Percentiles rank a stretch among this genome's conserved stretches.
Evolutionary conservation across 1,140 invertebrate species (phyloP).

Genomic region (Eulimnadia texana): DNA sequence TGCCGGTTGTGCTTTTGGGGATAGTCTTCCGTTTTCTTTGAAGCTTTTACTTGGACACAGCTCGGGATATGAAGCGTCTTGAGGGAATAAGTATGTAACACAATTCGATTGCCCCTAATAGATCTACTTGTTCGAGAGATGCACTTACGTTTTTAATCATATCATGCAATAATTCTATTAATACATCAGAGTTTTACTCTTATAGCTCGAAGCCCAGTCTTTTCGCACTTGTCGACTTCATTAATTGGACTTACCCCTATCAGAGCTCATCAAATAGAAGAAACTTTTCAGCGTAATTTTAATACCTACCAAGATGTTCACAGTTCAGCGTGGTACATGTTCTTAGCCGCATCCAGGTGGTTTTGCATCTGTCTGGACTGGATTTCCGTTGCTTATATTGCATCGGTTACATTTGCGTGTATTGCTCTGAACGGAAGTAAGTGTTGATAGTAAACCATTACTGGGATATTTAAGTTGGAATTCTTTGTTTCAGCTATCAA

Average conservation of each 20-base stretch:
- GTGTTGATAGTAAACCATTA: not conserved
- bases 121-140: not conserved
- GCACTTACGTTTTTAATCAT: conserved; percentile 25
- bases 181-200: no score
- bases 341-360: conserved; percentile 58
- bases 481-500: not conserved
- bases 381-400: conserved; percentile 54
- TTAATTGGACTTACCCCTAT: conserved; percentile 40
- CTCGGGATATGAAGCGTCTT: conserved; percentile 68
- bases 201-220: conserved; percentile 41
- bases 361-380: conserved; percentile 70
- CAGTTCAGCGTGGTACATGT: conserved; percentile 44
- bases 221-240: conserved; percentile 38
- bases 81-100: conserved; percentile 67
- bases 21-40: conserved; percentile 56
- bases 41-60: conserved; percentile 61
- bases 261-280: conserved; percentile 33
- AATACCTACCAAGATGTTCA: conserved; percentile 30
- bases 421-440: conserved; percentile 41
- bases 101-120: conserved; percentile 13
- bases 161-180: not conserved
- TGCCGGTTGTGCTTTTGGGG: conserved; percentile 50
- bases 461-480: not conserved
- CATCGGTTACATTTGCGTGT: conserved; percentile 54
- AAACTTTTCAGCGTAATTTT: conserved; percentile 33